phyloP scores from a whole-genome alignment of 2,113 vertebrate species.

The Anseranas semipalmata region DNA sequence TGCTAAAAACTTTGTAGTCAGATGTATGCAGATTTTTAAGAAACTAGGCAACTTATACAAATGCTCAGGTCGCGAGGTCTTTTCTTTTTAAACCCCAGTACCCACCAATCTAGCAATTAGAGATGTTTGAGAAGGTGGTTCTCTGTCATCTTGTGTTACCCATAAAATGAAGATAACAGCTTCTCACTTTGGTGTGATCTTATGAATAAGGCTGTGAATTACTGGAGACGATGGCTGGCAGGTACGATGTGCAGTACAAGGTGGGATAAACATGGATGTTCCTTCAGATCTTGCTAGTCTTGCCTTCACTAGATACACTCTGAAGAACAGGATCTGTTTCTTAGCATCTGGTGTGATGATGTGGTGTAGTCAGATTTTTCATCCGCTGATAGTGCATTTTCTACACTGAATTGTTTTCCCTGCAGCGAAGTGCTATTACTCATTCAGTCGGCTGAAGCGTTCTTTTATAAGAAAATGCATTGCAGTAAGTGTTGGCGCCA shows the following conservation, averaged over 20 bases:
- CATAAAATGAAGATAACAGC: neutral
- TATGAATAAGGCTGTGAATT: neutral
- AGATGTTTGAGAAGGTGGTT: neutral
- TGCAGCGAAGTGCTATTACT: neutral
- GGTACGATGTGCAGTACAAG: too few relatives aligned
- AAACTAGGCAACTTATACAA: neutral
- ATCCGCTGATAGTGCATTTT: accelerated
- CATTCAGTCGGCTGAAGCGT: neutral
- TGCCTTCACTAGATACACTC: neutral
- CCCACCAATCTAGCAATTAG: neutral
- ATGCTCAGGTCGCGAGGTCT: neutral
- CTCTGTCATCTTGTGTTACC: neutral
- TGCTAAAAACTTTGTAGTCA: neutral
- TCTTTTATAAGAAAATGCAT: neutral
- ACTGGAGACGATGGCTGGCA: neutral
- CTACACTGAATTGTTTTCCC: accelerated
- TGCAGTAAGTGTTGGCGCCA: neutral
- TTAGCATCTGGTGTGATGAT: neutral
- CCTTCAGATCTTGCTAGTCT: neutral
- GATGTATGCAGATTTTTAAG: neutral
- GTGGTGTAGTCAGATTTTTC: neutral
- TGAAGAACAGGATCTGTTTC: neutral
- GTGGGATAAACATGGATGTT: neutral
- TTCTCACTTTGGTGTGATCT: neutral
- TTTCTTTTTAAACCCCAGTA: neutral